Percentiles rank a stretch among this genome's conserved stretches.
These are phyloP conservation scores for Trimorus sp. DNA, from an alignment of 2,888 invertebrate genomes.

Conservation along the genomic window DNA sequence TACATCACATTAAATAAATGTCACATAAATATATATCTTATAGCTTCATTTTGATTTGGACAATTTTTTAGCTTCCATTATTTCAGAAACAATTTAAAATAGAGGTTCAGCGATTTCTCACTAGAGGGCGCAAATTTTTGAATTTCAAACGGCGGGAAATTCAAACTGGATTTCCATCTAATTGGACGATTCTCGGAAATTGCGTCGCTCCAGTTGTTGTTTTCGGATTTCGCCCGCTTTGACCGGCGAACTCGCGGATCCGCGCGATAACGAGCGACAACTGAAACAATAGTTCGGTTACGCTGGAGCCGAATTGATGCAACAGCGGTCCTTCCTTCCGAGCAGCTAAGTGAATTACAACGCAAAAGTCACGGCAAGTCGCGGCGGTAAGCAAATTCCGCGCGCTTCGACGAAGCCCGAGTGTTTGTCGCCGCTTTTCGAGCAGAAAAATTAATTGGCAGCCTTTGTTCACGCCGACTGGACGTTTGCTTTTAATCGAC, in stretches of 20 bases:
- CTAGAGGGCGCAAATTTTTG: no score
- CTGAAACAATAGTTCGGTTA: conserved; percentile 51
- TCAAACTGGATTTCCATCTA: background rate
- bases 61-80: background rate
- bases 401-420: conserved; percentile 62
- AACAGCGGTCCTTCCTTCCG: conserved; percentile 59
- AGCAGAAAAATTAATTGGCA: conserved; percentile 67
- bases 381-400: conserved; percentile 64
- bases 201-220: background rate
- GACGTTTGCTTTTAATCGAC: conserved; percentile 64
- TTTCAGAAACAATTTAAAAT: no score
- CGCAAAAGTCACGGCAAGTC: conserved; percentile 61
- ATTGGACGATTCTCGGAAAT: no score
- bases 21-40: no score
- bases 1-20: no score
- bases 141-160: background rate
- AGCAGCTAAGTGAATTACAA: conserved; percentile 65
- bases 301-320: conserved; percentile 53
- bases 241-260: conserved; percentile 38
- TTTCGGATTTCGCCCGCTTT: conserved; percentile 18
- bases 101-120: no score
- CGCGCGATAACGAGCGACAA: conserved; percentile 44
- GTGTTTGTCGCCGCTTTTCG: conserved; percentile 65
- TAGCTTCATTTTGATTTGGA: background rate
- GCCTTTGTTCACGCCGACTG: conserved; percentile 63